phyloP scores from a whole-genome alignment of 2,113 vertebrate species.

The Otocyon megalotis region DNA sequence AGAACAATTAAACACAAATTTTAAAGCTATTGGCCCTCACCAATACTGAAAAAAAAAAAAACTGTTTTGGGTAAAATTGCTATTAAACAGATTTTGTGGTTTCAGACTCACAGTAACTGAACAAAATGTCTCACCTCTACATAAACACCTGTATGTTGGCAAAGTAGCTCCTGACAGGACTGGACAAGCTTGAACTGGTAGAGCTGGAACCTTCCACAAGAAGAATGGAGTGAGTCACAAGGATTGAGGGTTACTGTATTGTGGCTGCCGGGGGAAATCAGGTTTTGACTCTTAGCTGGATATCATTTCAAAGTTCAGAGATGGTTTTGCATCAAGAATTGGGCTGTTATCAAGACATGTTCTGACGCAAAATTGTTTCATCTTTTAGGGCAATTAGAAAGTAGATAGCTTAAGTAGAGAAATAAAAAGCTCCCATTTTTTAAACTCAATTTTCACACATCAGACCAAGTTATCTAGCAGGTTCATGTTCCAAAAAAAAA shows the following conservation, averaged over 20 bases:
- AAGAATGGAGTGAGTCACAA: constrained; percentile 59
- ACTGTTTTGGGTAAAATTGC: constrained; percentile 39
- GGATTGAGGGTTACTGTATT: constrained; percentile 42
- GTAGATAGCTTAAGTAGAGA: constrained; percentile 47
- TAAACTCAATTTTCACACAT: constrained; percentile 58
- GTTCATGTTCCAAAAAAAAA: constrained; percentile 56
- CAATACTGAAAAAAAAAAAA: constrained; percentile 24
- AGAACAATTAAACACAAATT: background rate
- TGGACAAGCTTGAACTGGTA: constrained; percentile 60
- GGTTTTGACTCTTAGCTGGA: constrained; percentile 22
- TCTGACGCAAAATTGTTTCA: constrained; percentile 57
- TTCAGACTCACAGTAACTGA: background rate
- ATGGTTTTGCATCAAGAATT: constrained; percentile 10
- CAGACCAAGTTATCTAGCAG: constrained; percentile 56
- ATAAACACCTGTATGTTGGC: constrained; percentile 65
- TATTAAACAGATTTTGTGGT: constrained; percentile 60
- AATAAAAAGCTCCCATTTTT: constrained; percentile 9
- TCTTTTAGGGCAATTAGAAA: constrained; percentile 61
- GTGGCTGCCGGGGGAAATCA: constrained; percentile 46
- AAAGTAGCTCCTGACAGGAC: constrained; percentile 24
- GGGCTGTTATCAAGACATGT: constrained; percentile 30
- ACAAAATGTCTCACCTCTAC: constrained; percentile 55
- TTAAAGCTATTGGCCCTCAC: background rate
- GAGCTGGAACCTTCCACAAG: constrained; percentile 54
- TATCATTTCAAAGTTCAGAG: constrained; percentile 58